phyloP scores from a whole-genome alignment of 2,888 invertebrate species.

The Brachyptera putata region DNA sequence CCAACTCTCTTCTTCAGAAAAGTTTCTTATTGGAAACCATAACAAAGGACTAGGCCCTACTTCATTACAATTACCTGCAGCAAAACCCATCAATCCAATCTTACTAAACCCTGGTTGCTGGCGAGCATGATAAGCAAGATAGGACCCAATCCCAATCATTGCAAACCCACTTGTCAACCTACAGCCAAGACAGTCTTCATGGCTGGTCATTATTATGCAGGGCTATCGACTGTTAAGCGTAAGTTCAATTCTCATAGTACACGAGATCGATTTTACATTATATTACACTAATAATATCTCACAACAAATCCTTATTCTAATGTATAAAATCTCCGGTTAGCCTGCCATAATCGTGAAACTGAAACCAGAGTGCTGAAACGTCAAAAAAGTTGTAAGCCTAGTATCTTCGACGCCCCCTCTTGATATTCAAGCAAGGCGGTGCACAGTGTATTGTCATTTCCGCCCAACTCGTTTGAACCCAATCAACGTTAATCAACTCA shows the following conservation, averaged over 20 bases:
- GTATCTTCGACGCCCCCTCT: not conserved
- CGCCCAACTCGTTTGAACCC: slow-evolving; percentile 20
- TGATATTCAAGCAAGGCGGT: too few species aligned
- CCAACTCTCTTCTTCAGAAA: too few species aligned
- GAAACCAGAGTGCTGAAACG: too few species aligned
- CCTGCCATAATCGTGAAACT: too few species aligned
- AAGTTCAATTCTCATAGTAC: not conserved
- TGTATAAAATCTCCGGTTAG: too few species aligned
- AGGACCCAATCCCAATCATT: not conserved
- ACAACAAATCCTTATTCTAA: too few species aligned
- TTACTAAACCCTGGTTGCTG: not conserved
- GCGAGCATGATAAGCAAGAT: slow-evolving; percentile 4
- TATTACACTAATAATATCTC: too few species aligned
- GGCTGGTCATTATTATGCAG: not conserved
- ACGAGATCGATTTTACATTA: too few species aligned
- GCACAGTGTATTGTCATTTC: too few species aligned
- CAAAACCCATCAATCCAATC: slow-evolving; percentile 1
- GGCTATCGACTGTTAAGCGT: not conserved
- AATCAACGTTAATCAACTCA: slow-evolving; percentile 20
- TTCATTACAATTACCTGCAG: not conserved
- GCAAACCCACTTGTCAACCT: slow-evolving; percentile 8
- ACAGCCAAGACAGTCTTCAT: slow-evolving; percentile 2
- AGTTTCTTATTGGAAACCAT: too few species aligned
- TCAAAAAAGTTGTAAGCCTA: too few species aligned
- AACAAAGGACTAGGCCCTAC: not conserved